These are phyloP conservation scores for Odontomachus brunneus DNA, from an alignment of 1,140 invertebrate genomes.

Conservation along the genomic window DNA sequence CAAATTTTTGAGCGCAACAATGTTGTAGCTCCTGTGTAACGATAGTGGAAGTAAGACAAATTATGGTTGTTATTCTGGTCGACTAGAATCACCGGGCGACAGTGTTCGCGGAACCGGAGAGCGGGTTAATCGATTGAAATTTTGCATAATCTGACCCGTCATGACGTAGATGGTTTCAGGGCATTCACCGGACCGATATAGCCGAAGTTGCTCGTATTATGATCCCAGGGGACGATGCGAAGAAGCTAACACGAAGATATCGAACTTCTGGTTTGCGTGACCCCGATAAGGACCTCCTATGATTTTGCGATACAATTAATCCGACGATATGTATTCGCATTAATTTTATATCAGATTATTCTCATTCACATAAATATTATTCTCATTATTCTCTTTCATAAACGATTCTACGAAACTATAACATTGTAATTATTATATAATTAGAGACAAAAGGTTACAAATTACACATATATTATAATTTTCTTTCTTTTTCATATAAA, in stretches of 20 bases:
- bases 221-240: conserved; percentile 33
- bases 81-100: conserved; percentile 30
- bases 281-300: neutral
- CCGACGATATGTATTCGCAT: neutral
- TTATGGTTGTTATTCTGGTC: conserved; percentile 39
- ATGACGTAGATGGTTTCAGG: conserved; percentile 55
- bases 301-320: neutral
- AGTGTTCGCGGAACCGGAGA: conserved; percentile 32
- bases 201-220: conserved; percentile 38
- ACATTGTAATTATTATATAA: no score
- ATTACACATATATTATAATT: no score
- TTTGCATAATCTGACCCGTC: conserved; percentile 59
- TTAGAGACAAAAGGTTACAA: neutral
- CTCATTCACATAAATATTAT: no score
- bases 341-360: neutral
- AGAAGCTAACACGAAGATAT: conserved; percentile 31
- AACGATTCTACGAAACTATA: no score
- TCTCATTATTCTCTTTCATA: neutral
- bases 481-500: no score
- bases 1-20: neutral
- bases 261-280: conserved; percentile 15
- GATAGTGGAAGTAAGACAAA: conserved; percentile 22
- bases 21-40: neutral
- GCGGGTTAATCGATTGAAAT: conserved; percentile 57
- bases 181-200: conserved; percentile 50